These are phyloP conservation scores for Busseola fusca DNA, from an alignment of 2,888 invertebrate genomes.

Conservation along the genomic window DNA sequence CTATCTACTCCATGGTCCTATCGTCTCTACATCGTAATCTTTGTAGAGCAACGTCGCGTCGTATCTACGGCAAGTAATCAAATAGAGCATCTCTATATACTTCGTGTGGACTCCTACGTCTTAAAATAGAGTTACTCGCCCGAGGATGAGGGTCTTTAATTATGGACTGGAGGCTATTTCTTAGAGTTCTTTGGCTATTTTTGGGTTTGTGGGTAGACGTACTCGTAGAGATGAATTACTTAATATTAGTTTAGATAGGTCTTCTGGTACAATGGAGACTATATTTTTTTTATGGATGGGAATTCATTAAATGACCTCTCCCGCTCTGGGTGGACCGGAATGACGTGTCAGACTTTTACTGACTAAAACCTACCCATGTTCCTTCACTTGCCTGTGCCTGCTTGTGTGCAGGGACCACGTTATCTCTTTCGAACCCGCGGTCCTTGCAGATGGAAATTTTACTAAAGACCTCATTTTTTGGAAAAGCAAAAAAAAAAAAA, in stretches of 20 bases:
- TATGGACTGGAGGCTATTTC: slow-evolving; percentile 26
- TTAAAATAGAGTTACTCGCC: slow-evolving; percentile 35
- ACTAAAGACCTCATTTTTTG: neutral
- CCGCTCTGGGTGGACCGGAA: too few relatives aligned
- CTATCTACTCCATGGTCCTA: neutral
- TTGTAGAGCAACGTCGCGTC: slow-evolving; percentile 26
- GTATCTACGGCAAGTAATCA: slow-evolving; percentile 47
- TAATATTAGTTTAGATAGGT: neutral
- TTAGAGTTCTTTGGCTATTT: slow-evolving; percentile 9
- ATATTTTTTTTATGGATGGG: too few relatives aligned
- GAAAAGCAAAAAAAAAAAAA: neutral
- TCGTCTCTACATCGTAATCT: slow-evolving; percentile 25
- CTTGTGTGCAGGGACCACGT: too few relatives aligned
- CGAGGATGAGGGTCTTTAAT: slow-evolving; percentile 37
- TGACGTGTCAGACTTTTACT: too few relatives aligned
- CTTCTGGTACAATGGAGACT: too few relatives aligned
- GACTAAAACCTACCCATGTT: too few relatives aligned
- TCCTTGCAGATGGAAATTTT: too few relatives aligned
- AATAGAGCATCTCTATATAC: slow-evolving; percentile 54
- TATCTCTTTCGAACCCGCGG: too few relatives aligned
- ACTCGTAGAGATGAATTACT: neutral
- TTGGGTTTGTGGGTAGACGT: neutral
- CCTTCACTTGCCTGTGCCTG: too few relatives aligned
- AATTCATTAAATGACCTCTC: too few relatives aligned
- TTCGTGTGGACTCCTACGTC: slow-evolving; percentile 13